Percentiles rank a stretch among this genome's conserved stretches.
Evolutionary conservation across 2,797 vertebrate genomes (phyloP).

Genomic region (Parotocinclus haroldoi): DNA sequence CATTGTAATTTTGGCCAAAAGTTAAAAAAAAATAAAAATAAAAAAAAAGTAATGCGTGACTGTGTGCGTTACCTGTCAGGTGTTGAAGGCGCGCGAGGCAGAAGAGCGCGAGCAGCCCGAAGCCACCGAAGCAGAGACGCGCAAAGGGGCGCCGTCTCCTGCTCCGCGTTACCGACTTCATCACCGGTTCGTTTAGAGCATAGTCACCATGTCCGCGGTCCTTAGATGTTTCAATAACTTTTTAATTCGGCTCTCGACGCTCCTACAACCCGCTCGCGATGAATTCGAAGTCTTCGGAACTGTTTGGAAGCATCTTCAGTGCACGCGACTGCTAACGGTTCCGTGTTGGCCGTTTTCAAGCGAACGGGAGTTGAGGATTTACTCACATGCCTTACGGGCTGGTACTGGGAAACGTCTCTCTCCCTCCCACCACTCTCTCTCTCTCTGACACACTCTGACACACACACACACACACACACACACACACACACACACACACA

Average conservation of each 20-base stretch:
- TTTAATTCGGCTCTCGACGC: neutral
- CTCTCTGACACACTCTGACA: constrained; percentile 1
- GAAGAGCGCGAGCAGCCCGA: constrained; percentile 67
- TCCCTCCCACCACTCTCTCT: constrained; percentile 4
- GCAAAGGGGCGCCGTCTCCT: constrained; percentile 42
- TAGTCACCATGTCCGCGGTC: constrained; percentile 3
- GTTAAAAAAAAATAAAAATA: too few species aligned
- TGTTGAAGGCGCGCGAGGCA: constrained; percentile 66
- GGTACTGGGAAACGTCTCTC: constrained; percentile 7
- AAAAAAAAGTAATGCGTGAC: neutral
- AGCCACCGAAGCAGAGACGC: constrained; percentile 73
- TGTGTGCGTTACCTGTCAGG: constrained; percentile 64
- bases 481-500: neutral
- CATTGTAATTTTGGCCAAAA: too few species aligned
- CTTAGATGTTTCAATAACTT: constrained; percentile 25
- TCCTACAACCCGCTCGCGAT: constrained; percentile 25
- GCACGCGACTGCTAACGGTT: constrained; percentile 2
- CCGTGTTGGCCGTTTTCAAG: constrained; percentile 9
- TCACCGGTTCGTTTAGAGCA: constrained; percentile 11
- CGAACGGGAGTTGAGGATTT: constrained; percentile 18
- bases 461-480: constrained; percentile 29
- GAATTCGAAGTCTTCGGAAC: neutral
- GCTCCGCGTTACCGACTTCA: constrained; percentile 20
- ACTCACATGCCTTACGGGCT: constrained; percentile 32
- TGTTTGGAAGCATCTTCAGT: constrained; percentile 26